A percentile compares a stretch with the other conserved stretches of the same genome.
These are phyloP conservation scores for Cyanoramphus novaezelandiae DNA, from an alignment of 2,113 vertebrate genomes.

Conservation along the genomic window DNA sequence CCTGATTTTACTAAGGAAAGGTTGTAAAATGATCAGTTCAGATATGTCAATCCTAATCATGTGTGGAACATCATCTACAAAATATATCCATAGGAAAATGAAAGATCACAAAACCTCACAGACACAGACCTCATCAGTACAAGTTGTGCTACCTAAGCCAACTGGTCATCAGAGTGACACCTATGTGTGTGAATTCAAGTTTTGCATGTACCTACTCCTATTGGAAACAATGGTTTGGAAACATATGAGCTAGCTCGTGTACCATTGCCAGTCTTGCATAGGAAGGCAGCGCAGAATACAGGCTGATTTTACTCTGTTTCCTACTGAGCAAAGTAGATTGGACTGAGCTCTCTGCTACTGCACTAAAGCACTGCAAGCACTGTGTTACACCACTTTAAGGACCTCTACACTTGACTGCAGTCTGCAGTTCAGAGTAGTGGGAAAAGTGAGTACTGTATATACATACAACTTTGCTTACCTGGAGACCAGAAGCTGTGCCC, in stretches of 20 bases:
- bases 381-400: neutral
- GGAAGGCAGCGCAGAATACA: neutral
- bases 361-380: neutral
- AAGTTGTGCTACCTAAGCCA: neutral
- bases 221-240: neutral
- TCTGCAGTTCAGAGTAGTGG: neutral
- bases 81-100: neutral
- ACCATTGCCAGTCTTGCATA: no score
- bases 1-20: neutral
- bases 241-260: neutral
- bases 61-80: neutral
- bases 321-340: neutral
- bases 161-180: neutral
- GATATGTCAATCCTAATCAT: neutral
- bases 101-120: neutral
- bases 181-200: neutral
- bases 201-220: neutral
- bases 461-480: neutral
- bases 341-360: neutral
- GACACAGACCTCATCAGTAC: neutral
- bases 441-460: neutral
- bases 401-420: neutral
- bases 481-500: neutral
- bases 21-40: neutral
- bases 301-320: neutral